A percentile compares a stretch with the other conserved stretches of the same genome.
These are phyloP conservation scores for Dusona sp. DNA, from an alignment of 2,888 invertebrate genomes.

Conservation along the genomic window DNA sequence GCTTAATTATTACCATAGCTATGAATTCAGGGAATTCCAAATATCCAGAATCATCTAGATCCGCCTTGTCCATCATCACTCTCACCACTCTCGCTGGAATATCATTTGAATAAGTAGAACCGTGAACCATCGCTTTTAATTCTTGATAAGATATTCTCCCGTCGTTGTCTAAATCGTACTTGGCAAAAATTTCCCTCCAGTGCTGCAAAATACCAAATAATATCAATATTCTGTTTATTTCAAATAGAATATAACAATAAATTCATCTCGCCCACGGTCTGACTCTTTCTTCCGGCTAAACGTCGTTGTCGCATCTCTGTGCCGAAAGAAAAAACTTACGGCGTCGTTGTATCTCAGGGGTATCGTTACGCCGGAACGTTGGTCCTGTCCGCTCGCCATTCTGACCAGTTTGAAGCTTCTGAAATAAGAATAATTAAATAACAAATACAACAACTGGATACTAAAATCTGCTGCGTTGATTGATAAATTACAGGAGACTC, in stretches of 20 bases:
- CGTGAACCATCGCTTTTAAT: constrained; percentile 87
- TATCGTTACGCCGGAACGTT: constrained; percentile 81
- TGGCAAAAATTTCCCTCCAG: constrained; percentile 83
- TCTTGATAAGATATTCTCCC: constrained; percentile 89
- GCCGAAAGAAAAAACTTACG: constrained; percentile 74
- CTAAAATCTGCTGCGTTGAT: neutral
- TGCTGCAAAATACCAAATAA: constrained; percentile 74
- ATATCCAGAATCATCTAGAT: constrained; percentile 88
- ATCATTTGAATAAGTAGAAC: constrained; percentile 88
- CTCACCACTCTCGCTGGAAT: constrained; percentile 89
- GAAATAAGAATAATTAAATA: constrained; percentile 29
- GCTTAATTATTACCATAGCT: constrained; percentile 86
- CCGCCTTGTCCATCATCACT: constrained; percentile 89
- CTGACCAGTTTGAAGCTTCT: constrained; percentile 81
- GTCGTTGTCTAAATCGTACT: constrained; percentile 90
- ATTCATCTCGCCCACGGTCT: neutral
- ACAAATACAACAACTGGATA: neutral
- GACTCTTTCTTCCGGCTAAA: neutral
- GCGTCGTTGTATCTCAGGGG: constrained; percentile 82
- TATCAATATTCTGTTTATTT: neutral
- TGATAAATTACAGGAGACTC: neutral
- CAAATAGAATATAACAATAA: neutral
- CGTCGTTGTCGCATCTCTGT: neutral
- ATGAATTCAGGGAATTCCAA: constrained; percentile 91
- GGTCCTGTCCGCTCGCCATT: constrained; percentile 81